Evolutionary conservation across 2,113 vertebrate genomes (phyloP).

Genomic region (Neolamprologus fasciatus): DNA sequence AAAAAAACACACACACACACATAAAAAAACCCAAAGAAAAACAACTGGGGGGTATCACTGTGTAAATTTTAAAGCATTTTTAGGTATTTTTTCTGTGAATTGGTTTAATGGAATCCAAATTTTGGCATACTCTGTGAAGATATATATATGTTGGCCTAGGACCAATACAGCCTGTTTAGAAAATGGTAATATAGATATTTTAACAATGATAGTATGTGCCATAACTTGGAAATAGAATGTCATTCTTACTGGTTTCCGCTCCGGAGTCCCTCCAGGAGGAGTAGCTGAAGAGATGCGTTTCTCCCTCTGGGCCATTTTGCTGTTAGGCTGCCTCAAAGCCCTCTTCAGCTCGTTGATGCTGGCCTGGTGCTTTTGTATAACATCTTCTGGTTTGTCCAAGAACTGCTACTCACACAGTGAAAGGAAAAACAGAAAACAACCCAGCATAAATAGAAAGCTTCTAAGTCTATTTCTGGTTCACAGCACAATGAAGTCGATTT

Average conservation of each 20-base stretch:
- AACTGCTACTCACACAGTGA: conserved; percentile 74
- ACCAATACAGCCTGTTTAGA: not conserved
- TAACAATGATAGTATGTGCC: not conserved
- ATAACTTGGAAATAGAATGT: not conserved
- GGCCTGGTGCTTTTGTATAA: conserved; percentile 96
- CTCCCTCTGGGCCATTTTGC: conserved; percentile 89
- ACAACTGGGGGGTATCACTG: not conserved
- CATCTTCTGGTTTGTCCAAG: conserved; percentile 95
- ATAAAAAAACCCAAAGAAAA: accelerated
- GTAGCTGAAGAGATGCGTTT: conserved; percentile 84
- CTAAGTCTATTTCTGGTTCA: not conserved
- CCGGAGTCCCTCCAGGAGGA: conserved; percentile 82
- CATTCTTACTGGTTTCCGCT: conserved; percentile 75
- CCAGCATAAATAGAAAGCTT: not conserved
- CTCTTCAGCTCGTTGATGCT: conserved; percentile 98
- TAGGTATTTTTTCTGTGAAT: not conserved
- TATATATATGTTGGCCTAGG: not conserved
- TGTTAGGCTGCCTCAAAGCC: conserved; percentile 96
- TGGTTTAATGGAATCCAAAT: not conserved
- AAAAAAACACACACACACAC: not conserved
- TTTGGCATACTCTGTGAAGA: not conserved
- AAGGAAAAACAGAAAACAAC: not conserved
- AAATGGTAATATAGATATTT: not conserved
- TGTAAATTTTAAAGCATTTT: not conserved
- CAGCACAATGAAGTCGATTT: not conserved